These are phyloP conservation scores for Nebria salina DNA, from an alignment of 2,888 invertebrate genomes.

Conservation along the genomic window DNA sequence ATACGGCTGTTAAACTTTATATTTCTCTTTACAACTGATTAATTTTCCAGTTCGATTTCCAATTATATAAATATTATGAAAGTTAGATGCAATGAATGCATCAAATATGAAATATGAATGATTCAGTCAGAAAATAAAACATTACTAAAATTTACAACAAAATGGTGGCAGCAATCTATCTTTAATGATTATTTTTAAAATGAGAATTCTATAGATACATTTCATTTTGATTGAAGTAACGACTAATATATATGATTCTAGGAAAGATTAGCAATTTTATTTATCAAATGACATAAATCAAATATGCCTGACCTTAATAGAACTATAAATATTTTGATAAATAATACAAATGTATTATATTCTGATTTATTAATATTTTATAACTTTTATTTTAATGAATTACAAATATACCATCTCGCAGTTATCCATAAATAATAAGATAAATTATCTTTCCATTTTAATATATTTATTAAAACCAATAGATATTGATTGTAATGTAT, in stretches of 20 bases:
- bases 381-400: background rate
- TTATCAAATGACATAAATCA: background rate
- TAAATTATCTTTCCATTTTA: too few relatives aligned
- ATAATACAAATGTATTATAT: background rate
- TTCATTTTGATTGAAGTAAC: too few relatives aligned
- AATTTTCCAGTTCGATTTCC: background rate
- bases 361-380: background rate
- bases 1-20: background rate
- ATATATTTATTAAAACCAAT: too few relatives aligned
- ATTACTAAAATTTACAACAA: background rate
- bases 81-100: background rate
- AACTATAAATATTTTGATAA: background rate
- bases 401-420: background rate
- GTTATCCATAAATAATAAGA: too few relatives aligned
- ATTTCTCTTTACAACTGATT: background rate
- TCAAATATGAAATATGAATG: background rate
- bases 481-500: too few relatives aligned
- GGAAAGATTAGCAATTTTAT: too few relatives aligned
- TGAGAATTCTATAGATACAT: too few relatives aligned
- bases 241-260: too few relatives aligned
- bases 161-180: background rate
- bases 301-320: background rate
- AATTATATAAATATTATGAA: background rate
- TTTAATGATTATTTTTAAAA: background rate
- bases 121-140: background rate